Evolutionary conservation across 2,113 vertebrate species (phyloP).

Genomic region (Oreochromis aureus): DNA sequence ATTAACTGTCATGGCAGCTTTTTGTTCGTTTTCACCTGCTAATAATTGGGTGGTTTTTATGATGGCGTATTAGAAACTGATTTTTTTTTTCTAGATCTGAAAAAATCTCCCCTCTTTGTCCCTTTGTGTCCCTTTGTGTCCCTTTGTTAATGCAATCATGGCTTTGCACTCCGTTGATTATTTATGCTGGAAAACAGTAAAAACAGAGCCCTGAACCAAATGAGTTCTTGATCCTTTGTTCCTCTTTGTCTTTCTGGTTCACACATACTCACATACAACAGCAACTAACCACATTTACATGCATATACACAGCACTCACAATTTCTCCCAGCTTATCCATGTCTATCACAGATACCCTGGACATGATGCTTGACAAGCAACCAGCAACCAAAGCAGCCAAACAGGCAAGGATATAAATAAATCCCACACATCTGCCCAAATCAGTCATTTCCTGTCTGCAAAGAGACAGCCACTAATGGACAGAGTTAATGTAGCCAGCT

Average conservation of each 20-base stretch:
- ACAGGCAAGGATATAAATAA: constrained; percentile 36
- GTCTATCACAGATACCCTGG: not conserved
- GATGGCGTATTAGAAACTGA: not conserved
- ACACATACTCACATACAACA: not conserved
- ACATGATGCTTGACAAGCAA: constrained; percentile 7
- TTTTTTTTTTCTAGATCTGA: not conserved
- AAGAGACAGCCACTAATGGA: constrained; percentile 40
- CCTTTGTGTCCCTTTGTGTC: not conserved
- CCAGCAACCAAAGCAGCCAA: not conserved
- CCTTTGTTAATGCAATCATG: not conserved
- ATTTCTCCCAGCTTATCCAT: not conserved
- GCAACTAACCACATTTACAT: not conserved
- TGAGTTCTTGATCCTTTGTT: not conserved
- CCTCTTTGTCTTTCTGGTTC: not conserved
- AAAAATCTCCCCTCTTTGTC: not conserved
- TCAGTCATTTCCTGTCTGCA: constrained; percentile 49
- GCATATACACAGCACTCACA: not conserved
- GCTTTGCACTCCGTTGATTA: not conserved
- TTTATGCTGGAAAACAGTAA: not conserved
- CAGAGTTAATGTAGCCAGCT: constrained; percentile 40
- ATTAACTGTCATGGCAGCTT: not conserved
- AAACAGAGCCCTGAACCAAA: not conserved
- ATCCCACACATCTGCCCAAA: constrained; percentile 30
- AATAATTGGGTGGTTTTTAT: not conserved
- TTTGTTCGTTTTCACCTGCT: not conserved